Percentiles rank a stretch among this genome's conserved stretches.
These are phyloP conservation scores for Halcyon malimbica DNA, from an alignment of 2,113 vertebrate species.

Conservation along the genomic window DNA sequence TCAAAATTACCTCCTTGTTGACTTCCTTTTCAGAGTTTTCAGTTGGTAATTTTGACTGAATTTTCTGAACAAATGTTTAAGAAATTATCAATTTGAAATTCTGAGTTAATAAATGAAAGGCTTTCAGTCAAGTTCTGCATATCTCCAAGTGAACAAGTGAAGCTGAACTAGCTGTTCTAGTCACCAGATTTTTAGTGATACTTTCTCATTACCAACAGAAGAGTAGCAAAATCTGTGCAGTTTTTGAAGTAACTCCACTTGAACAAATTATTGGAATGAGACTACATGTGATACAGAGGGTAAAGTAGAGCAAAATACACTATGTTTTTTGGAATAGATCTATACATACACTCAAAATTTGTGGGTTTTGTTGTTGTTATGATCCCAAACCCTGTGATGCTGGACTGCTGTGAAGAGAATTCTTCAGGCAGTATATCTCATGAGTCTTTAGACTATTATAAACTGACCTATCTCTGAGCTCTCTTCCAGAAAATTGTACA, in stretches of 20 bases:
- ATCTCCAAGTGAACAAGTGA: neutral
- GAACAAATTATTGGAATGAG: neutral
- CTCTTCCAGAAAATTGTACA: neutral
- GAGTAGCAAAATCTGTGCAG: constrained; percentile 1
- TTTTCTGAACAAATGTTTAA: neutral
- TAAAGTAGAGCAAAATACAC: neutral
- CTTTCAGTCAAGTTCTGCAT: neutral
- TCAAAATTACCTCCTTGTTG: neutral
- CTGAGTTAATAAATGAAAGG: neutral
- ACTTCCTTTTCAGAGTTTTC: neutral
- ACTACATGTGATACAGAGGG: neutral
- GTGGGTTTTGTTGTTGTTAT: neutral
- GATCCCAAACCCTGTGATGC: neutral
- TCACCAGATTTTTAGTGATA: neutral
- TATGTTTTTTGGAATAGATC: neutral
- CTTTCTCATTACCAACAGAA: constrained; percentile 1
- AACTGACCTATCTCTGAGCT: neutral
- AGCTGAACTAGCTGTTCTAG: constrained; percentile 28
- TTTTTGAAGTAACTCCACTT: neutral
- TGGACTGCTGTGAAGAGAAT: neutral
- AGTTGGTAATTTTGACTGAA: neutral
- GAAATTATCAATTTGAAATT: neutral
- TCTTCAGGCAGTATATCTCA: neutral
- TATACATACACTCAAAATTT: neutral
- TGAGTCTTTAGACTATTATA: neutral